A percentile compares a stretch with the other conserved stretches of the same genome.
These are phyloP conservation scores for Phenganax stokvisi DNA, from an alignment of 92 coral and sea anemone species.

Conservation along the genomic window DNA sequence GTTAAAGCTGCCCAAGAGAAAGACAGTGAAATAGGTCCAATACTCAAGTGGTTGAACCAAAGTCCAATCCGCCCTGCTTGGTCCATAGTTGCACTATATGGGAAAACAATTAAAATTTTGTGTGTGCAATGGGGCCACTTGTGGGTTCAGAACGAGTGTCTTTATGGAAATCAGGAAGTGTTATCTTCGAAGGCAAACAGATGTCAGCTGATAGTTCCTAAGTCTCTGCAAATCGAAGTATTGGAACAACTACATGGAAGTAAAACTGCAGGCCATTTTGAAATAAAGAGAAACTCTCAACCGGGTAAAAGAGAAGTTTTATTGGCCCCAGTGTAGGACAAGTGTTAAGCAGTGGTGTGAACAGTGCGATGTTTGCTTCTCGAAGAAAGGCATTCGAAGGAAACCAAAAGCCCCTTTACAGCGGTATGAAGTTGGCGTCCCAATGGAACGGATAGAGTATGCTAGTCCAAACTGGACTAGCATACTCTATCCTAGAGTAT, in stretches of 20 bases:
- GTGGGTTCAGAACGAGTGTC: background rate
- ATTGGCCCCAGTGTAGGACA: conserved; percentile 29
- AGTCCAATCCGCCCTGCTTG: conserved; percentile 20
- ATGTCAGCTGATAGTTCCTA: background rate
- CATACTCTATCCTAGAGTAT: no score
- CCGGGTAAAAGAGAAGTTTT: conserved; percentile 16
- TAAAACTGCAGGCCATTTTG: conserved; percentile 28
- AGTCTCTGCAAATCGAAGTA: conserved; percentile 6
- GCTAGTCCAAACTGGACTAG: no score
- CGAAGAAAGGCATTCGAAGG: conserved; percentile 5
- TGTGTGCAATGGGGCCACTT: conserved; percentile 26
- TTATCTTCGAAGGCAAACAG: background rate
- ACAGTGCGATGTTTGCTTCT: conserved; percentile 19
- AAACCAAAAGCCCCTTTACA: conserved; percentile 12
- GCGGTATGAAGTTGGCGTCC: conserved; percentile 12
- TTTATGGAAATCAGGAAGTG: background rate
- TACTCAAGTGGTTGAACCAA: conserved; percentile 1
- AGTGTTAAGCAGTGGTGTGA: conserved; percentile 30
- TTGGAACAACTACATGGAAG: conserved; percentile 10
- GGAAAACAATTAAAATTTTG: conserved; percentile 1
- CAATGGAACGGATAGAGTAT: conserved; percentile 7
- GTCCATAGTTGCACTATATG: conserved; percentile 6
- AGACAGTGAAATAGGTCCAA: background rate
- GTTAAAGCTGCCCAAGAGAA: background rate
- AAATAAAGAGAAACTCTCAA: conserved; percentile 9